Base-by-base conservation (phyloP, 2,888 invertebrate species). In the Herminia tarsipennalis region DNA sequence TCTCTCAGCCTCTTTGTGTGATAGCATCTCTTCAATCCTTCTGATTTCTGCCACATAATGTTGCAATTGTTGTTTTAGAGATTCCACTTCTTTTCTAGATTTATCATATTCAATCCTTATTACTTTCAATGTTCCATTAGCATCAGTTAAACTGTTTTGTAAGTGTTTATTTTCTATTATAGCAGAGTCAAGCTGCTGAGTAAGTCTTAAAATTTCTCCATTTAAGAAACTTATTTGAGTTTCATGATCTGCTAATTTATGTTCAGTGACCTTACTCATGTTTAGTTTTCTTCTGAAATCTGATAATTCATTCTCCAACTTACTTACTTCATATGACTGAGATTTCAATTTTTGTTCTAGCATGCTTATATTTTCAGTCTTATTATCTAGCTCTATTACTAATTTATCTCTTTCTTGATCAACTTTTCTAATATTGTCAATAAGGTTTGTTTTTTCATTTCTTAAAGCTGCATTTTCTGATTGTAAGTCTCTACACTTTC, bases 41-140 rank as follows among this genome's bases (percentile, higher is more conserved):
- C 95, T 94, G 9, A 97, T 94, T 90, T 96, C 96, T 64, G 94
- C 93, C 3, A 96, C 96, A 84, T 97, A 97, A 69, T 96, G 95
- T 70, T 96, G 96, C 49, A 96, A 81, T 73, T 96, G 96, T 52
- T 94, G 93, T 75, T 95, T 96, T 53, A 96, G 84, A 62, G 94
- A 93, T 42, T 94, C 94, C 13, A 95, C 94, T 87, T 96, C 95
- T 70, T 93, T 92, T 59, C 93, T 93, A 10, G 94, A 93, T 42
- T 93, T 93, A 38, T 95, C 95, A 61, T 95, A 88, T 76, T 95
- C 95, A 59, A 93, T 93, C 58, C 93, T 94, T 9, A 93, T 88
- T 16, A 93, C 85, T 62, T 93, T 92, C 42, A 93, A 83, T 72
- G 94, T 94, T 51, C 94, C 93, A 66, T 93, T 92, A 20, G 94